Conservation (phyloP, 2,113 vertebrate genomes). For the Thymallus thymallus region DNA sequence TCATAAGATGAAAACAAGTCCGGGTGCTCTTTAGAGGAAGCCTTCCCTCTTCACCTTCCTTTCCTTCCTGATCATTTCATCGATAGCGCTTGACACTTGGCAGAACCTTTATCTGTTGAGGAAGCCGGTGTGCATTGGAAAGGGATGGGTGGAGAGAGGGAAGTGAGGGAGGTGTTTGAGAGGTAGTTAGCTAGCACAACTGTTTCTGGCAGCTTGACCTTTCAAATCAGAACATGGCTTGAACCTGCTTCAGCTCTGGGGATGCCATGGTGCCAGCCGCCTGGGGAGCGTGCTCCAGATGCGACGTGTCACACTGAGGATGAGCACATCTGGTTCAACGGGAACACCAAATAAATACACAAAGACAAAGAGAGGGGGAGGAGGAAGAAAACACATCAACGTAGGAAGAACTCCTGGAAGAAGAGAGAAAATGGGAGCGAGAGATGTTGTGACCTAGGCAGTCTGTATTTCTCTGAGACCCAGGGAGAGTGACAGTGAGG, state of each 20-base stretch:
- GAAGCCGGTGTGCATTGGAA: not conserved
- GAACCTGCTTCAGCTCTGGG: constrained; percentile 48
- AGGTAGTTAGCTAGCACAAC: constrained; percentile 38
- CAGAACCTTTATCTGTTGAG: constrained; percentile 8
- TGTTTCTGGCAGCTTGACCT: constrained; percentile 61
- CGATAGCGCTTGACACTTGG: constrained; percentile 8
- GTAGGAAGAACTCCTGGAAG: not conserved
- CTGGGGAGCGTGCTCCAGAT: constrained; percentile 45
- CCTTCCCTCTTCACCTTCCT: not conserved
- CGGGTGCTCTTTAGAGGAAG: not conserved
- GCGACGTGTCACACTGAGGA: constrained; percentile 46
- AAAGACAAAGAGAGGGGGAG: constrained; percentile 44
- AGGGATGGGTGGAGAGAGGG: not conserved
- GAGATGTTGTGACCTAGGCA: not conserved
- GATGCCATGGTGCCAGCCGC: constrained; percentile 33
- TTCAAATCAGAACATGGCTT: constrained; percentile 43
- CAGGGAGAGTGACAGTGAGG: constrained; percentile 20
- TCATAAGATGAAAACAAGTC: not conserved
- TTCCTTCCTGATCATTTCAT: constrained; percentile 15
- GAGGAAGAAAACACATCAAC: constrained; percentile 7
- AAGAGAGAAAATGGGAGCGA: not conserved
- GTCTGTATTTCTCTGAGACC: constrained; percentile 15
- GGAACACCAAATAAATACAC: constrained; percentile 37
- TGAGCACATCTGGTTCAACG: constrained; percentile 48
- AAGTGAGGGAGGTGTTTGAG: constrained; percentile 24